Evolutionary conservation across 1,140 invertebrate species (phyloP).

Genomic region (Lordiphosa stackelbergi): DNA sequence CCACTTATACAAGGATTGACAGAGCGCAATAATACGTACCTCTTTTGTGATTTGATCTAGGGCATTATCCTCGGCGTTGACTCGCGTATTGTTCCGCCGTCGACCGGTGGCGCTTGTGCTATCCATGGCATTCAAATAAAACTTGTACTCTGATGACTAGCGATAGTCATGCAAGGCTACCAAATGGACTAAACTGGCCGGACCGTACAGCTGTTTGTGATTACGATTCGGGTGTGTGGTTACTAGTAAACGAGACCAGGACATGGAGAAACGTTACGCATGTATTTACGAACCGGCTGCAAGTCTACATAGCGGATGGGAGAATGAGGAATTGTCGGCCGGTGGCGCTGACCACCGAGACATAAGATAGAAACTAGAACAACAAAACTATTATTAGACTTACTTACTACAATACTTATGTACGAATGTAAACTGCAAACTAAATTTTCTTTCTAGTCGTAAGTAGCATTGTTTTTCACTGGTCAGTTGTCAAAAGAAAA

Average conservation of each 20-base stretch:
- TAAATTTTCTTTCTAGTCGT: constrained; percentile 5
- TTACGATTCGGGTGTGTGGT: background rate
- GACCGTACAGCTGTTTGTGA: constrained; percentile 5
- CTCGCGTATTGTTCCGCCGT: constrained; percentile 84
- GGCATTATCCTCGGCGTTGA: constrained; percentile 91
- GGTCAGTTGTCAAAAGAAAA: constrained; percentile 8
- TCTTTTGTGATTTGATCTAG: constrained; percentile 93
- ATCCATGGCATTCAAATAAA: constrained; percentile 78
- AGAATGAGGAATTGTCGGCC: too few species aligned
- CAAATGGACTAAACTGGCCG: constrained; percentile 5
- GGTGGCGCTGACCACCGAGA: too few species aligned
- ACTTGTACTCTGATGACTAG: constrained; percentile 3
- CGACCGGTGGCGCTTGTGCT: constrained; percentile 82
- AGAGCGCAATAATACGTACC: constrained; percentile 77
- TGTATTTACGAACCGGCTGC: too few species aligned
- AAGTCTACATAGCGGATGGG: too few species aligned
- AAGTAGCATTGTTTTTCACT: constrained; percentile 23
- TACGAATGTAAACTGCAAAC: background rate
- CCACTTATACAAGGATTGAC: too few species aligned
- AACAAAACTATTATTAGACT: too few species aligned
- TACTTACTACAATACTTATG: too few species aligned
- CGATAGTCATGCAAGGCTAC: constrained; percentile 1
- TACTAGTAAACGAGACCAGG: too few species aligned
- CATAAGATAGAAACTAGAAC: too few species aligned
- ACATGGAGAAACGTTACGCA: too few species aligned